phyloP scores from a whole-genome alignment of 2,113 vertebrate species.

The Ictalurus furcatus region DNA sequence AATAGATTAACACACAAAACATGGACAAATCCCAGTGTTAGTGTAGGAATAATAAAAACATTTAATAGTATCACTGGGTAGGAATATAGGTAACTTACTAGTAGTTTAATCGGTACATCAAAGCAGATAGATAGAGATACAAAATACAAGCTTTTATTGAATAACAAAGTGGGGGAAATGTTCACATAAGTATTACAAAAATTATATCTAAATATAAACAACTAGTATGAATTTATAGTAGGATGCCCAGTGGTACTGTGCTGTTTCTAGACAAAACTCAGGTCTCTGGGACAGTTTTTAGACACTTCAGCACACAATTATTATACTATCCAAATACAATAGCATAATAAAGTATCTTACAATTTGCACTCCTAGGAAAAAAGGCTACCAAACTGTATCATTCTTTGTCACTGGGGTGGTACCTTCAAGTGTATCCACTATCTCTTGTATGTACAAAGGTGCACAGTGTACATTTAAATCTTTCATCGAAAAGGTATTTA shows the following conservation, averaged over 20 bases:
- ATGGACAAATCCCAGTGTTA: neutral
- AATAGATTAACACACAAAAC: neutral
- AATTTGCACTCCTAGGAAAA: neutral
- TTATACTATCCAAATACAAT: neutral
- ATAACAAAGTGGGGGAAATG: neutral
- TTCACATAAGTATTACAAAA: neutral
- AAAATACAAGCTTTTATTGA: neutral
- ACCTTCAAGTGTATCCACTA: neutral
- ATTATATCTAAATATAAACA: neutral
- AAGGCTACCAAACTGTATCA: neutral
- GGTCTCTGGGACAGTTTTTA: neutral
- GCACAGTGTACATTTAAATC: neutral
- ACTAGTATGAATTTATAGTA: neutral
- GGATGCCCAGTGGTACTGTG: too few relatives aligned
- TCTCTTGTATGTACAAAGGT: neutral
- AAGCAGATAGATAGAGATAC: neutral
- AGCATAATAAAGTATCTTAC: neutral
- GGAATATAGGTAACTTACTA: neutral
- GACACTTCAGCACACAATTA: neutral
- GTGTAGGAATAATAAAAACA: neutral
- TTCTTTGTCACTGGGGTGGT: neutral
- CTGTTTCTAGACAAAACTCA: neutral
- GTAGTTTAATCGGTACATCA: neutral
- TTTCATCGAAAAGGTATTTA: neutral
- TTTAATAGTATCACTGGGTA: neutral